Percentiles rank a stretch among this genome's conserved stretches.
These are phyloP conservation scores for Euproctis similis DNA, from an alignment of 2,888 invertebrate species.

Conservation along the genomic window DNA sequence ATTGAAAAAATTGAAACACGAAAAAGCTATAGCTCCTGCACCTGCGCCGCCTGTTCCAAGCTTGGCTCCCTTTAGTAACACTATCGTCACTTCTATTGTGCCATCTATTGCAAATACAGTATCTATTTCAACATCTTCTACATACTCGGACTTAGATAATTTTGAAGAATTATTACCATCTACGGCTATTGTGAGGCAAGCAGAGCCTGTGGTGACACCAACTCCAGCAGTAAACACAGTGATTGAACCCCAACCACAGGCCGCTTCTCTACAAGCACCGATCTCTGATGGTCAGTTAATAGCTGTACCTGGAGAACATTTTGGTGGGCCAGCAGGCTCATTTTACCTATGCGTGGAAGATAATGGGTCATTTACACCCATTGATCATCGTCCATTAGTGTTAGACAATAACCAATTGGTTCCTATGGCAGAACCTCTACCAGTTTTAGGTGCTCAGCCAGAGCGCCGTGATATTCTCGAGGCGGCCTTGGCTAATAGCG, in stretches of 20 bases:
- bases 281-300: conserved; percentile 79
- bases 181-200: conserved; percentile 57
- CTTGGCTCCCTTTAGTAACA: conserved; percentile 32
- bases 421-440: conserved; percentile 56
- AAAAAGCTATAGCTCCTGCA: conserved; percentile 44
- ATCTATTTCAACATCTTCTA: conserved; percentile 30
- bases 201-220: conserved; percentile 23
- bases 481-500: conserved; percentile 84
- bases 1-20: conserved; percentile 49
- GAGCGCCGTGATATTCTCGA: conserved; percentile 83
- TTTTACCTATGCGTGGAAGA: conserved; percentile 85
- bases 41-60: conserved; percentile 13
- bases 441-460: conserved; percentile 39
- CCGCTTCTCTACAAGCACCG: conserved; percentile 31
- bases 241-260: conserved; percentile 26
- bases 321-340: conserved; percentile 82
- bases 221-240: conserved; percentile 1
- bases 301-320: conserved; percentile 83
- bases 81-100: conserved; percentile 22
- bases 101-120: conserved; percentile 34
- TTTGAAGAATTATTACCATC: conserved; percentile 66
- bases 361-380: conserved; percentile 80
- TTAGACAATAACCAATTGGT: conserved; percentile 64
- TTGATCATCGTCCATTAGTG: conserved; percentile 81
- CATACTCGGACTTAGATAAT: conserved; percentile 53